Evolutionary conservation across 2,113 vertebrate genomes (phyloP).

Genomic region (Rhinolophus ferrumequinum): DNA sequence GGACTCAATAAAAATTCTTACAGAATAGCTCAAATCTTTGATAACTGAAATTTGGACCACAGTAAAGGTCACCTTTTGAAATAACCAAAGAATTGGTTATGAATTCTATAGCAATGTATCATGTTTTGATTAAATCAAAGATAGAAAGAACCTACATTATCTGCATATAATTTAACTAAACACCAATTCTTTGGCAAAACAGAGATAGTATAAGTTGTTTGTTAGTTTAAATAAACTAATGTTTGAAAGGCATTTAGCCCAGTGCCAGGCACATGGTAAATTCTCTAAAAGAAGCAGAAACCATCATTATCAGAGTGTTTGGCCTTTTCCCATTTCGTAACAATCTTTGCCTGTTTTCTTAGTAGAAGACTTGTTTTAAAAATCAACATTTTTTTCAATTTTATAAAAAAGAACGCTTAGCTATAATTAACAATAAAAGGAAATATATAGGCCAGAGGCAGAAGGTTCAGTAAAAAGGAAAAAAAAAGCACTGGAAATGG

Average conservation of each 20-base stretch:
- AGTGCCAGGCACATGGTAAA: background rate
- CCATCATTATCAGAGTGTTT: background rate
- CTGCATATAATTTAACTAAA: slow-evolving; percentile 29
- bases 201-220: background rate
- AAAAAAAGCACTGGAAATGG: background rate
- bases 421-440: background rate
- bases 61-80: slow-evolving; percentile 18
- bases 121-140: background rate
- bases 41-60: background rate
- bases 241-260: background rate
- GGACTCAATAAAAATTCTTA: background rate
- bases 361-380: background rate
- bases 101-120: background rate
- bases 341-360: background rate
- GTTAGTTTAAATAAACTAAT: background rate
- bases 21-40: background rate
- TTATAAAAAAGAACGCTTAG: slow-evolving; percentile 38
- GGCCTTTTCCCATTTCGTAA: background rate
- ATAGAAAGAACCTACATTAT: background rate
- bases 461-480: background rate
- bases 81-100: background rate
- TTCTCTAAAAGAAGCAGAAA: background rate
- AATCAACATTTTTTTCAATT: background rate
- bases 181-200: background rate
- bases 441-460: background rate